Conservation (phyloP, 2,888 invertebrate genomes). For the Drosophila flavopinicola region DNA sequence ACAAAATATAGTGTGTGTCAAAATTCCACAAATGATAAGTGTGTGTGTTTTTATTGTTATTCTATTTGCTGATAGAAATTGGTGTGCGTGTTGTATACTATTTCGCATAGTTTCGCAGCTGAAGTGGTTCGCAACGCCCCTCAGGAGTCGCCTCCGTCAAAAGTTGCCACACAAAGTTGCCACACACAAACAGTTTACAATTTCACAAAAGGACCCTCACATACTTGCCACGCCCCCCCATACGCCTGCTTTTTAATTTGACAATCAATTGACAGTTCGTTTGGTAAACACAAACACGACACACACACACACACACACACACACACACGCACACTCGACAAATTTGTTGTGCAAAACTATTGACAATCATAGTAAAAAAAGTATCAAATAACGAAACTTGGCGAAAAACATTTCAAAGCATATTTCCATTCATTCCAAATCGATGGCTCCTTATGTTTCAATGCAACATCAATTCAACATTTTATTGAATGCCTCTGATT, state of each 20-base stretch:
- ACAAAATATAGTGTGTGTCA: conserved; percentile 73
- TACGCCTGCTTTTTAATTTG: conserved; percentile 70
- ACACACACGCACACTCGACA: conserved; percentile 55
- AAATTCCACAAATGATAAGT: conserved; percentile 48
- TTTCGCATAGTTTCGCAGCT: conserved; percentile 70
- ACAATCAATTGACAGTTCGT: conserved; percentile 81
- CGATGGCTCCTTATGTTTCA: conserved; percentile 30
- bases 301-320: too few species aligned
- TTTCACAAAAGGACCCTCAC: conserved; percentile 55
- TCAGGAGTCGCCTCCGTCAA: conserved; percentile 29
- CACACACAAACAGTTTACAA: conserved; percentile 64
- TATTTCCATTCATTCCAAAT: conserved; percentile 24
- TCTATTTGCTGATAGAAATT: conserved; percentile 8
- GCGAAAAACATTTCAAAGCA: conserved; percentile 50
- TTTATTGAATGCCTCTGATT: conserved; percentile 53
- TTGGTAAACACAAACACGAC: conserved; percentile 72
- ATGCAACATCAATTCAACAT: conserved; percentile 21
- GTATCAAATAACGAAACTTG: conserved; percentile 75
- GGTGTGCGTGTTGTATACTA: conserved; percentile 60
- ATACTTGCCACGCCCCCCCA: conserved; percentile 6
- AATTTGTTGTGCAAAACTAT: conserved; percentile 65
- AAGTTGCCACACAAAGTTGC: conserved; percentile 56
- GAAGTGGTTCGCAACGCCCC: conserved; percentile 52
- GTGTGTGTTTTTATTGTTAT: conserved; percentile 14
- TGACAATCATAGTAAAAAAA: conserved; percentile 53